Conservation (phyloP, 2,888 invertebrate genomes). For the Sesia apiformis region DNA sequence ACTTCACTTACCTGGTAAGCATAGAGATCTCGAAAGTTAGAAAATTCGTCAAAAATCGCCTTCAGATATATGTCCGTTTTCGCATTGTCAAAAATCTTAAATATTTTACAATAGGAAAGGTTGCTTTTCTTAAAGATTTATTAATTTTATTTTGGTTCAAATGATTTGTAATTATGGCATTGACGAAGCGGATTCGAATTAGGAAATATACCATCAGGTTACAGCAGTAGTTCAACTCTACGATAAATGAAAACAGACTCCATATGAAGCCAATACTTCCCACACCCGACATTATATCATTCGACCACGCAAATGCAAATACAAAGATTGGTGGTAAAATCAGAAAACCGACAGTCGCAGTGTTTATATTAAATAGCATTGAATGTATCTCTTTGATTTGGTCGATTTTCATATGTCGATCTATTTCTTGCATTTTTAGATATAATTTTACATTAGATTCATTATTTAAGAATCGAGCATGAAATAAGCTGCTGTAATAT, state of each 20-base stretch:
- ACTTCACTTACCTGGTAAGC: conserved; percentile 15
- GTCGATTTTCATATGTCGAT: neutral
- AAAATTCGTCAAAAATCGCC: conserved; percentile 18
- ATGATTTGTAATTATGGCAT: neutral
- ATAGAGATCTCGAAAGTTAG: conserved; percentile 17
- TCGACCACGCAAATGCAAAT: neutral
- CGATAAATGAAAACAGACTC: neutral
- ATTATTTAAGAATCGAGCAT: neutral
- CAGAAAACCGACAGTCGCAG: neutral
- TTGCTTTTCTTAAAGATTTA: neutral
- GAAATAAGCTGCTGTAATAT: neutral
- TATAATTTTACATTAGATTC: neutral
- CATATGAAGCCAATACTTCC: neutral
- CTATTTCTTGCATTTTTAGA: neutral
- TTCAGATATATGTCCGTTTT: conserved; percentile 18
- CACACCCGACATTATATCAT: neutral
- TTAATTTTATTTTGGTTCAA: neutral
- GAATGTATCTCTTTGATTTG: neutral
- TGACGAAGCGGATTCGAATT: neutral
- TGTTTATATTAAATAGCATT: neutral
- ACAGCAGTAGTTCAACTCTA: neutral
- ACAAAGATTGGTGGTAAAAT: neutral
- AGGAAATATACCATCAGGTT: neutral
- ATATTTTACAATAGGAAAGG: neutral
- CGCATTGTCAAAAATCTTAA: neutral